Percentiles rank a stretch among this genome's conserved stretches.
phyloP scores from a whole-genome alignment of 2,113 vertebrate genomes.

The Sclerurus mexicanus region DNA sequence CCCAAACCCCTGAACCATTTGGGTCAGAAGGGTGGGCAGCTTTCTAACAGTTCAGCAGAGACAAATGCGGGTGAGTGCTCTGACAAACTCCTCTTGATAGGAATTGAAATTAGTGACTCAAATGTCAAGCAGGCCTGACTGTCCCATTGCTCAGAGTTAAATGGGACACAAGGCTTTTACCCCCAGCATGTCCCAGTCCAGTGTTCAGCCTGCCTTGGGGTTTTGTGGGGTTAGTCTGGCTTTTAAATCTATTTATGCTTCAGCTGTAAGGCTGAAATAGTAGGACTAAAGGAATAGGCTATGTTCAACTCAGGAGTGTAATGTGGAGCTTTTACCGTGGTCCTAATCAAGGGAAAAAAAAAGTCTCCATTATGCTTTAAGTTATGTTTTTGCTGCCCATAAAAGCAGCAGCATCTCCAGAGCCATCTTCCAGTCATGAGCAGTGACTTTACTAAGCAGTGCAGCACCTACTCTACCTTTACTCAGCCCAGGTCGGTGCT shows the following conservation, averaged over 20 bases:
- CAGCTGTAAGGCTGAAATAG: neutral
- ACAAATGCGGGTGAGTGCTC: neutral
- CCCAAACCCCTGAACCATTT: neutral
- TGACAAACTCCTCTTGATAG: neutral
- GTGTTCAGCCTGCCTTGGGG: neutral
- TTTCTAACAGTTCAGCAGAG: neutral
- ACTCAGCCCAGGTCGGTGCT: neutral
- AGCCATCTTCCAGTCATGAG: neutral
- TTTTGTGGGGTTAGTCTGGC: neutral
- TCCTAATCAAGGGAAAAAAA: neutral
- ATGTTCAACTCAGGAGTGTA: accelerated
- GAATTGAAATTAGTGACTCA: neutral
- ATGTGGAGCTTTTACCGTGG: neutral
- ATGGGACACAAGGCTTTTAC: neutral
- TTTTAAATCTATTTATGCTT: neutral
- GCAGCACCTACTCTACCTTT: neutral
- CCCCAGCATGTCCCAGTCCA: accelerated
- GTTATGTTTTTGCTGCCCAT: neutral
- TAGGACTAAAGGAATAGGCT: neutral
- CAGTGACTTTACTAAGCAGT: accelerated
- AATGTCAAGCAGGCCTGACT: neutral
- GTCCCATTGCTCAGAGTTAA: neutral
- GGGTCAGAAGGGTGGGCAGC: neutral
- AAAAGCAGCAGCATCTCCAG: neutral
- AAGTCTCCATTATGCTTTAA: neutral